These are phyloP conservation scores for Myotis daubentonii DNA, from an alignment of 2,797 vertebrate genomes.

Conservation along the genomic window DNA sequence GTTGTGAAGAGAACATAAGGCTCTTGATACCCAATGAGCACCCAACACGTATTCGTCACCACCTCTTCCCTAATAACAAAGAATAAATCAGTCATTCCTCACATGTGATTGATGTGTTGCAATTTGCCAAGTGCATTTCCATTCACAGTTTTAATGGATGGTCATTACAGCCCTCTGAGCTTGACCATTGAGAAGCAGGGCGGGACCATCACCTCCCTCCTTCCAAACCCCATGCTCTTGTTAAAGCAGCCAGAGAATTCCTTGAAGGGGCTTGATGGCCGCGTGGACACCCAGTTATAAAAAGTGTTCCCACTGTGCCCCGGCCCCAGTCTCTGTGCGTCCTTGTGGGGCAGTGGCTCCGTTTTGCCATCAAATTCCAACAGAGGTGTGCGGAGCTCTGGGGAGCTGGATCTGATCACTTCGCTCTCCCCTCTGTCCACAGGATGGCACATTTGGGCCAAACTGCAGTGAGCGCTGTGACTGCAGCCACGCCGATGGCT, in stretches of 20 bases:
- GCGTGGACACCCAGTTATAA: neutral
- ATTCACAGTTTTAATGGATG: neutral
- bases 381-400: neutral
- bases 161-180: neutral
- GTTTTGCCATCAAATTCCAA: neutral
- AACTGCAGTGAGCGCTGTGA: slow-evolving; percentile 95
- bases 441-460: slow-evolving; percentile 96
- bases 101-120: neutral
- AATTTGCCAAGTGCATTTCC: neutral
- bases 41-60: neutral
- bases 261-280: neutral
- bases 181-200: neutral
- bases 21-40: neutral
- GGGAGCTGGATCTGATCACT: neutral
- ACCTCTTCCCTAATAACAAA: neutral
- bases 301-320: neutral
- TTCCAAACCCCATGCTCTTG: neutral
- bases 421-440: slow-evolving; percentile 18
- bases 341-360: neutral
- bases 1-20: neutral
- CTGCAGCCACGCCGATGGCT: slow-evolving; percentile 95
- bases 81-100: neutral
- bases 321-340: neutral
- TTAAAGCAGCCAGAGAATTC: neutral
- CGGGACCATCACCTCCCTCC: neutral